Percentiles rank a stretch among this genome's conserved stretches.
These are phyloP conservation scores for Cistogaster globosa DNA, from an alignment of 2,888 invertebrate species.

Conservation along the genomic window DNA sequence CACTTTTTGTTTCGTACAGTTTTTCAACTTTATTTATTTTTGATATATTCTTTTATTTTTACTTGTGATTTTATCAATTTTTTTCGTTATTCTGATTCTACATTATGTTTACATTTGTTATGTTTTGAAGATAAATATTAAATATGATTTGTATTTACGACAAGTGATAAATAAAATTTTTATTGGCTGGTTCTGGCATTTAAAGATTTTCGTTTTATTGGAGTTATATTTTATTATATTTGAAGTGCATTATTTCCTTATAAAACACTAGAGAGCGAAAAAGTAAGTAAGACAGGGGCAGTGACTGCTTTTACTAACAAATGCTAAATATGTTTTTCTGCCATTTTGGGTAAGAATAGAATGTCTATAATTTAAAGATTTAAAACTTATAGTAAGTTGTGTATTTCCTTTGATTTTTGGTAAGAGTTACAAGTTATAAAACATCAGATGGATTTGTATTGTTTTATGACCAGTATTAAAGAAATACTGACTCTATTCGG, in stretches of 20 bases:
- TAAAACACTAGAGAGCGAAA: not conserved
- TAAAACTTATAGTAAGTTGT: no score
- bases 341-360: not conserved
- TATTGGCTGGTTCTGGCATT: conserved; percentile 19
- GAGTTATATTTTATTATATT: conserved; percentile 51
- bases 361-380: not conserved
- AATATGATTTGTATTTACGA: conserved; percentile 69
- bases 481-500: no score
- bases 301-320: not conserved
- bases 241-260: not conserved
- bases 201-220: conserved; percentile 31
- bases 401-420: no score
- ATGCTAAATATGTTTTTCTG: not conserved
- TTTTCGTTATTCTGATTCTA: no score
- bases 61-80: not conserved
- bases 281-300: not conserved
- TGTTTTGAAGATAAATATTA: conserved; percentile 52
- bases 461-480: no score
- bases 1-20: conserved; percentile 4
- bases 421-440: no score
- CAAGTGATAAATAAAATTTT: conserved; percentile 60
- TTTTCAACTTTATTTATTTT: conserved; percentile 44
- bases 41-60: not conserved
- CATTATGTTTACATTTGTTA: conserved; percentile 43
- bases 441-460: no score